phyloP scores from a whole-genome alignment of 1,140 invertebrate species.

The Drosophila busckii region DNA sequence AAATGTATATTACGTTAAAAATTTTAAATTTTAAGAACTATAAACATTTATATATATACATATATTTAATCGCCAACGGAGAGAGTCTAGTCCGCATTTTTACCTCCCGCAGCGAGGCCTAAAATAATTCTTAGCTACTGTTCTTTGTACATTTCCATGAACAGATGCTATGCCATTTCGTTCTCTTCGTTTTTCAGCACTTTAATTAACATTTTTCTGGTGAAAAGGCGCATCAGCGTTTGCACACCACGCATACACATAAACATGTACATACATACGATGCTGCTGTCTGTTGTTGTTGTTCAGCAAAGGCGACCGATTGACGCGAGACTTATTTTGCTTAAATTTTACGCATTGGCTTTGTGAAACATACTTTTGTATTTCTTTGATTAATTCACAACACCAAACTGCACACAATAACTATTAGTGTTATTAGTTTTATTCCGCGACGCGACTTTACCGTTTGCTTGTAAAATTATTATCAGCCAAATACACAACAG shows the following conservation, averaged over 20 bases:
- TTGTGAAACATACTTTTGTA: not conserved
- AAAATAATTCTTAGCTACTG: too few species aligned
- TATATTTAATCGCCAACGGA: too few species aligned
- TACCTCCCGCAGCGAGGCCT: too few species aligned
- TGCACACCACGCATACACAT: constrained; percentile 28
- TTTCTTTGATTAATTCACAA: too few species aligned
- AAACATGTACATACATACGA: constrained; percentile 24
- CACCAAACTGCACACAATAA: too few species aligned
- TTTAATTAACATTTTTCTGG: constrained; percentile 63
- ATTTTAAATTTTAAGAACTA: too few species aligned
- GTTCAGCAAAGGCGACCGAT: constrained; percentile 4
- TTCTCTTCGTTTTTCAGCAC: constrained; percentile 36
- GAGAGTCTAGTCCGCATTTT: too few species aligned
- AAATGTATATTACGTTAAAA: too few species aligned
- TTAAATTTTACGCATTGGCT: not conserved
- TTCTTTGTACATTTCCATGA: constrained; percentile 4
- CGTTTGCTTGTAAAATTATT: constrained; percentile 30
- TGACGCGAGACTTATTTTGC: constrained; percentile 14
- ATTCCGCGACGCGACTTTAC: constrained; percentile 29
- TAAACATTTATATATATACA: too few species aligned
- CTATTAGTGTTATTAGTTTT: too few species aligned
- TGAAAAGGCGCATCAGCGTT: constrained; percentile 43
- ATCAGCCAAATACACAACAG: too few species aligned
- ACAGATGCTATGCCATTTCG: too few species aligned
- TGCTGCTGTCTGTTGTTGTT: constrained; percentile 29